Base-by-base conservation (phyloP, 1,140 invertebrate species). In the Brachystomella parvula region DNA sequence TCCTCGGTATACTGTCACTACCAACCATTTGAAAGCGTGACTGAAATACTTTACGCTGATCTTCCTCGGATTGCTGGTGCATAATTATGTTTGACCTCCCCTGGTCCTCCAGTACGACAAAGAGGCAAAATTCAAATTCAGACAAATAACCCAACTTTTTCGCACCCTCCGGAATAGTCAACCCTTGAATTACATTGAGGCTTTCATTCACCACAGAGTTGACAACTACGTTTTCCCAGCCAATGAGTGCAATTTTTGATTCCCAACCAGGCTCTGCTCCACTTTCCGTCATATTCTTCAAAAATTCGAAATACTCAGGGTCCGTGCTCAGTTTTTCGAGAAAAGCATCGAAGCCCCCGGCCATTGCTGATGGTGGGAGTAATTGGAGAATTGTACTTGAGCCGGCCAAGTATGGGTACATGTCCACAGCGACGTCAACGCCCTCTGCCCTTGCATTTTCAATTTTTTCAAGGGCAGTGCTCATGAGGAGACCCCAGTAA, bases 391-490 rank as follows among this genome's bases (percentile, higher is more conserved):
- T 71, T 35, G 70, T 71, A 15, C 44, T 61, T 2, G 67, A 69
- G 2, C 70, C 67, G 17, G 70, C 70, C 6, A 69, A 31, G 47
- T 71, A 71, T 1, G 70, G 70, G 44, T 71, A 71, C 67, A 71
- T 71, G 30, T 71, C 70, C 17, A 71, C 65, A 12, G 63, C 56
- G 21, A 71, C 58, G 35, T 71, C 70, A 49, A 71, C 66, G 1
- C 59, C 58, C 32, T 68, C 67, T 21, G 58, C 33, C 30, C 60
- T 61, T 2, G 70, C 70, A 19, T n/a, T 2, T 67, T 31, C 17
- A 71, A 56, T 35, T 67, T 44, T 32, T 61, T 57, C 0, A 71
- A 30, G 28, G 70, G 64, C 47, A 57, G 32, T 2, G 63, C n/a
- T 32, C 17, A 71, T 69, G 3, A 64, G 12, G 19, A 53, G 56